A percentile compares a stretch with the other conserved stretches of the same genome.
These are phyloP conservation scores for Beroe forskalii DNA, from an alignment of 37 sponge, comb jelly and placozoan species.

Conservation along the genomic window DNA sequence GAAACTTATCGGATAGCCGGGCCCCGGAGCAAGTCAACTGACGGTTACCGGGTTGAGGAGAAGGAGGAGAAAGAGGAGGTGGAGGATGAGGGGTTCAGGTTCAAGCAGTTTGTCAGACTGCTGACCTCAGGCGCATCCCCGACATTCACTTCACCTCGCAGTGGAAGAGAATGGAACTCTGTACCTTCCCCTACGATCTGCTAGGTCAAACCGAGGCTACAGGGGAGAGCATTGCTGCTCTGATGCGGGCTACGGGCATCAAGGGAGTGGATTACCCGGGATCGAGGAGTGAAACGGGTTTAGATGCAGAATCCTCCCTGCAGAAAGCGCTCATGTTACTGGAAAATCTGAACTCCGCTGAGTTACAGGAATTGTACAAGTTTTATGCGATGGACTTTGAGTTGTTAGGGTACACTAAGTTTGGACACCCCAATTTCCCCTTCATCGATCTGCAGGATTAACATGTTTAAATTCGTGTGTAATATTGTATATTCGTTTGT, in stretches of 20 bases:
- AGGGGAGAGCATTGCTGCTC: not conserved
- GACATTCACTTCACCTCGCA: slow-evolving; percentile 46
- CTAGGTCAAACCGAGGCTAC: slow-evolving; percentile 47
- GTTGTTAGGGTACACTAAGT: slow-evolving; percentile 18
- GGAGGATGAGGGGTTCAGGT: not conserved
- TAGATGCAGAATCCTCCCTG: not conserved
- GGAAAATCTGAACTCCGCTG: not conserved
- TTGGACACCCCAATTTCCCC: slow-evolving; percentile 14
- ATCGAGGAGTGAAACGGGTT: slow-evolving; percentile 28
- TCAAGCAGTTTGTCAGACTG: not conserved
- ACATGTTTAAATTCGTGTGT: too few species aligned
- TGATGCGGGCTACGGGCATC: slow-evolving; percentile 7
- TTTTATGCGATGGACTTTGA: slow-evolving; percentile 56
- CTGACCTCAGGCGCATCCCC: not conserved
- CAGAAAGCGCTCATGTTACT: not conserved
- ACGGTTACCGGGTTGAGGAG: too few species aligned
- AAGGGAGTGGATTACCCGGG: slow-evolving; percentile 14
- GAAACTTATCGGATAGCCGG: not conserved
- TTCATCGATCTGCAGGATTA: slow-evolving; percentile 11
- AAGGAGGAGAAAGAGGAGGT: not conserved
- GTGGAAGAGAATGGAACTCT: slow-evolving; percentile 52
- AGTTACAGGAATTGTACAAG: not conserved
- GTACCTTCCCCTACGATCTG: slow-evolving; percentile 38
- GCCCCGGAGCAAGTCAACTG: too few species aligned
- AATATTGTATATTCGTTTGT: too few species aligned